Percentiles rank a stretch among this genome's conserved stretches.
These are phyloP conservation scores for Malthinus flaveolus DNA, from an alignment of 2,888 invertebrate genomes.

Conservation along the genomic window DNA sequence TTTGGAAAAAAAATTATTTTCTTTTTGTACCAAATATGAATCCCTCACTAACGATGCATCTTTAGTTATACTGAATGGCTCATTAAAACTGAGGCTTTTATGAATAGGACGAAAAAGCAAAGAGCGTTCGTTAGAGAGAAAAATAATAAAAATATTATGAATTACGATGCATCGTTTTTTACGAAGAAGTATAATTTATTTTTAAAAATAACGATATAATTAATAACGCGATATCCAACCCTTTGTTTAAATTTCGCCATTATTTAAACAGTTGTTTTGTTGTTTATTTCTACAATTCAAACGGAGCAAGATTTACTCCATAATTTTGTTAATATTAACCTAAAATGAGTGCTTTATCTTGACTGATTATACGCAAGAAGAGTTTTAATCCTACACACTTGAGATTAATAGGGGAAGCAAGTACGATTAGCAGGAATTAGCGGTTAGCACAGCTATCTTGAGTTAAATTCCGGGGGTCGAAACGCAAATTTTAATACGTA, in stretches of 20 bases:
- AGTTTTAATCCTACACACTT: slow-evolving; percentile 30
- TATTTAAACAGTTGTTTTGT: background rate
- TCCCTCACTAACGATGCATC: slow-evolving; percentile 15
- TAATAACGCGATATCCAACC: too few relatives aligned
- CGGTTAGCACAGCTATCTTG: slow-evolving; percentile 15
- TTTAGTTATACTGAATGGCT: slow-evolving; percentile 13
- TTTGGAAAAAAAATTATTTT: too few relatives aligned
- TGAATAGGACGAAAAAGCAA: background rate
- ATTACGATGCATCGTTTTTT: background rate
- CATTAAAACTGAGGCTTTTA: slow-evolving; percentile 13
- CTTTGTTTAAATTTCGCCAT: too few relatives aligned
- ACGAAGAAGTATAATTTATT: too few relatives aligned
- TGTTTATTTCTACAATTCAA: too few relatives aligned
- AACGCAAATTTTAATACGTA: background rate
- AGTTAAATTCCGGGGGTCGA: slow-evolving; percentile 11
- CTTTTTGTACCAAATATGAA: background rate
- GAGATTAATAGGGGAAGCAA: slow-evolving; percentile 33
- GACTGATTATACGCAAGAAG: slow-evolving; percentile 16
- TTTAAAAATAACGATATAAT: too few relatives aligned
- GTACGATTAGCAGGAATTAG: slow-evolving; percentile 33
- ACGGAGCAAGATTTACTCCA: too few relatives aligned
- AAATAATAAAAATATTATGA: slow-evolving; percentile 1
- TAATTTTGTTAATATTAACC: slow-evolving; percentile 7
- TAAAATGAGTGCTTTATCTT: slow-evolving; percentile 19
- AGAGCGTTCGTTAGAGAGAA: slow-evolving; percentile 1